These are phyloP conservation scores for Phania funesta DNA, from an alignment of 2,888 invertebrate species.

Conservation along the genomic window DNA sequence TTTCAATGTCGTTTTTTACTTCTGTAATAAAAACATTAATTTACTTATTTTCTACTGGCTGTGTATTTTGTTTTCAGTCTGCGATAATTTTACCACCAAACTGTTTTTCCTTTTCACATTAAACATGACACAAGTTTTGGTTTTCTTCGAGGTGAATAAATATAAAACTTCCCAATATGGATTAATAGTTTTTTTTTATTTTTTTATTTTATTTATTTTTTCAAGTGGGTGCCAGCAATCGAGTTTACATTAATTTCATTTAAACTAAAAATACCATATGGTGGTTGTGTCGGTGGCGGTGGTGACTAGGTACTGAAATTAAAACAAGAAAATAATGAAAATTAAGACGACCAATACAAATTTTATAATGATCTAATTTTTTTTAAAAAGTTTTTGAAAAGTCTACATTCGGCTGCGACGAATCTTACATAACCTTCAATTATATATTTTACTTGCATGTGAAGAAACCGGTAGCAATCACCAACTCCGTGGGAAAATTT, in stretches of 20 bases:
- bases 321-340: background rate
- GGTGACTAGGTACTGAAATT: background rate
- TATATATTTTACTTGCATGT: too few relatives aligned
- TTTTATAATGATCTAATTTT: background rate
- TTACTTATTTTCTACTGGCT: constrained; percentile 6
- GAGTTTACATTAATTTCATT: background rate
- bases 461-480: too few relatives aligned
- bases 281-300: background rate
- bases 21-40: background rate
- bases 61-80: background rate
- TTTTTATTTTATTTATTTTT: background rate
- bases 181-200: background rate
- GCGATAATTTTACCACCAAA: constrained; percentile 2
- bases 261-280: background rate
- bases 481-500: too few relatives aligned
- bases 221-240: constrained; percentile 29
- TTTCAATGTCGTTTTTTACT: constrained; percentile 54
- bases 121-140: constrained; percentile 43
- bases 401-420: too few relatives aligned
- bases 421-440: background rate
- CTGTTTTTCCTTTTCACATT: constrained; percentile 8
- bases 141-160: background rate
- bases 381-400: background rate
- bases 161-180: constrained; percentile 2
- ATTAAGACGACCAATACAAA: background rate